Evolutionary conservation across 2,888 invertebrate genomes (phyloP).

Genomic region (Cheilosia urbana): DNA sequence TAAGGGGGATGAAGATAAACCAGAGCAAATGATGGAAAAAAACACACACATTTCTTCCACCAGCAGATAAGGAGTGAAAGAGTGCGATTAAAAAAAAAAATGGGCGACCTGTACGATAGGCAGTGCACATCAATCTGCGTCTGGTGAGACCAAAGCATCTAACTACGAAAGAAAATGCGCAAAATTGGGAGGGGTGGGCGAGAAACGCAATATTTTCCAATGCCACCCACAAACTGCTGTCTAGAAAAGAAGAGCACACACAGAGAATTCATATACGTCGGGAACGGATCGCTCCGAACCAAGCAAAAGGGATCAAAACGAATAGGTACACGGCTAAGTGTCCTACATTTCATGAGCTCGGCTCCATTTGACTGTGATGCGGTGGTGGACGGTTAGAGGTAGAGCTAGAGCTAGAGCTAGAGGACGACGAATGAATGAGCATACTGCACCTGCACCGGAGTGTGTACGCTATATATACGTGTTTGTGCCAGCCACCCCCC

Average conservation of each 20-base stretch:
- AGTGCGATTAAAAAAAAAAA: slow-evolving; percentile 11
- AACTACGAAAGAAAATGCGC: slow-evolving; percentile 12
- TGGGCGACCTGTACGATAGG: neutral
- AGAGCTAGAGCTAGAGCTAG: neutral
- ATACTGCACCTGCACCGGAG: slow-evolving; percentile 22
- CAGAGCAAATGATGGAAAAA: slow-evolving; percentile 6
- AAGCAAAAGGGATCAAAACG: slow-evolving; percentile 2
- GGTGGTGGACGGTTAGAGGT: slow-evolving; percentile 5
- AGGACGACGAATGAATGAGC: slow-evolving; percentile 17
- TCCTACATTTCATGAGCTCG: slow-evolving; percentile 57
- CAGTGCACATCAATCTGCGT: slow-evolving; percentile 29
- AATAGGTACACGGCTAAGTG: slow-evolving; percentile 43
- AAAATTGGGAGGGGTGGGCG: neutral
- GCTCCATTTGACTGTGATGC: slow-evolving; percentile 44
- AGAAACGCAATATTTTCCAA: slow-evolving; percentile 24
- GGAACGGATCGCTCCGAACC: neutral
- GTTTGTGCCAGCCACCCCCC: neutral
- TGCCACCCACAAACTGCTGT: slow-evolving; percentile 17
- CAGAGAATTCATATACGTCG: neutral
- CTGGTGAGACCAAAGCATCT: neutral
- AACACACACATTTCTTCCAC: neutral
- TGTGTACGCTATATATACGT: neutral
- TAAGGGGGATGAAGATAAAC: slow-evolving; percentile 46
- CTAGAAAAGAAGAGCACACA: slow-evolving; percentile 14
- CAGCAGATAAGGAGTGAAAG: slow-evolving; percentile 13